Evolutionary conservation across 2,888 invertebrate genomes (phyloP).

Genomic region (Tipula vernalis): DNA sequence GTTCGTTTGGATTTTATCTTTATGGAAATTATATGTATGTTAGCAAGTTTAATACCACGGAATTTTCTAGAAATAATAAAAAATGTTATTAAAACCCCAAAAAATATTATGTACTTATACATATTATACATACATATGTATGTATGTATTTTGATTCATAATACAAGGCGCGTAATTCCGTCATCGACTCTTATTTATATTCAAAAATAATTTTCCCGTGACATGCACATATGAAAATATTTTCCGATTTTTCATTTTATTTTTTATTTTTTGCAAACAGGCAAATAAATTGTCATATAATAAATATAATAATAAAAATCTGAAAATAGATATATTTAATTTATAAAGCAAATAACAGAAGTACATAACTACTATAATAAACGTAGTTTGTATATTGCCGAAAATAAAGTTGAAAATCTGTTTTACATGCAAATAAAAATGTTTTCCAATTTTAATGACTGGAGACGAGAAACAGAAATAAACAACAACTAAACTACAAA

Average conservation of each 20-base stretch:
- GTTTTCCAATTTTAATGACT: neutral
- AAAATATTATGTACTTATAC: neutral
- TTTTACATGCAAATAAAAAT: neutral
- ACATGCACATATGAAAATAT: neutral
- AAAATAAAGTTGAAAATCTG: neutral
- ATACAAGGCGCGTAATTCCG: neutral
- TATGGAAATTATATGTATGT: neutral
- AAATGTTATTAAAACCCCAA: neutral
- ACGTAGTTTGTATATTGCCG: neutral
- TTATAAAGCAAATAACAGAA: neutral
- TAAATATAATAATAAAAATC: neutral
- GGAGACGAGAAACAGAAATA: neutral
- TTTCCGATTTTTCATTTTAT: neutral
- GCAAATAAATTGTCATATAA: neutral
- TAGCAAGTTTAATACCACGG: neutral
- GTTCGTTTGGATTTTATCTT: neutral
- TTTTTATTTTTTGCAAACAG: neutral
- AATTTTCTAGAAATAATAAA: neutral
- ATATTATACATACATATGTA: no score
- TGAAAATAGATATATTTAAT: neutral
- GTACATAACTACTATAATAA: neutral
- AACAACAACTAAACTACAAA: neutral
- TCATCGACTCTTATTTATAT: neutral
- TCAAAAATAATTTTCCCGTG: neutral
- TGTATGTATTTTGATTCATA: neutral